These are phyloP conservation scores for Coregonus sp. DNA, from an alignment of 2,797 vertebrate genomes.

Conservation along the genomic window DNA sequence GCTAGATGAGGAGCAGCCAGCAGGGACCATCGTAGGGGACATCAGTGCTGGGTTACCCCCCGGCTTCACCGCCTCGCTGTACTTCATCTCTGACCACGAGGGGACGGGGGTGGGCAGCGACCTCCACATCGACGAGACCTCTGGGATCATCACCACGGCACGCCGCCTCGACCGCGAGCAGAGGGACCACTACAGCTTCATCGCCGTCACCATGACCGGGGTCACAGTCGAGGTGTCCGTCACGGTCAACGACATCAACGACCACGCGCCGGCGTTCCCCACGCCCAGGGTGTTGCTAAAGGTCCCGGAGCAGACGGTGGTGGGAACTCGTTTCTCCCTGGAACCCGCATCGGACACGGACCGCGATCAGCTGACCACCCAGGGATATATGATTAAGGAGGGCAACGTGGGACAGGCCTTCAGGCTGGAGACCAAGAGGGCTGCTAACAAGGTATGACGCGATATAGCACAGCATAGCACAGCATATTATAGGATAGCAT, in stretches of 20 bases:
- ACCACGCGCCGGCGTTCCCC: slow-evolving; percentile 88
- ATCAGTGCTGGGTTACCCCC: slow-evolving; percentile 90
- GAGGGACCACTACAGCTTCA: slow-evolving; percentile 91
- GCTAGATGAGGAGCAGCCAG: slow-evolving; percentile 93
- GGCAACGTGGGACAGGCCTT: slow-evolving; percentile 89
- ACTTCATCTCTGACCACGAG: slow-evolving; percentile 95
- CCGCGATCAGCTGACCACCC: slow-evolving; percentile 85
- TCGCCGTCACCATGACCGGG: slow-evolving; percentile 92
- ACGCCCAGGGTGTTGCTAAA: slow-evolving; percentile 78
- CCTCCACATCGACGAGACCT: slow-evolving; percentile 90
- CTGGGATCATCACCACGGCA: slow-evolving; percentile 91
- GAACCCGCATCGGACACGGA: slow-evolving; percentile 92
- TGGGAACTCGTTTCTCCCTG: slow-evolving; percentile 87
- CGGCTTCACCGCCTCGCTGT: slow-evolving; percentile 84
- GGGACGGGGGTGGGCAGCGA: slow-evolving; percentile 87
- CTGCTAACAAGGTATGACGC: slow-evolving; percentile 74
- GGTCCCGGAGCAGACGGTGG: slow-evolving; percentile 89
- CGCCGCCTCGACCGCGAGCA: slow-evolving; percentile 88
- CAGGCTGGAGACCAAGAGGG: slow-evolving; percentile 85
- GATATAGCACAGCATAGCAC: background rate
- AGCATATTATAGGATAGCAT: background rate
- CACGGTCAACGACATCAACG: slow-evolving; percentile 92
- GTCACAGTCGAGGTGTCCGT: slow-evolving; percentile 89
- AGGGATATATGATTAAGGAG: slow-evolving; percentile 89
- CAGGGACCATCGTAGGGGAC: slow-evolving; percentile 92